Evolutionary conservation across 2,888 invertebrate genomes (phyloP), one percentile per base, ranked within the genome.

Genomic region (Drosophila planitibia): DNA sequence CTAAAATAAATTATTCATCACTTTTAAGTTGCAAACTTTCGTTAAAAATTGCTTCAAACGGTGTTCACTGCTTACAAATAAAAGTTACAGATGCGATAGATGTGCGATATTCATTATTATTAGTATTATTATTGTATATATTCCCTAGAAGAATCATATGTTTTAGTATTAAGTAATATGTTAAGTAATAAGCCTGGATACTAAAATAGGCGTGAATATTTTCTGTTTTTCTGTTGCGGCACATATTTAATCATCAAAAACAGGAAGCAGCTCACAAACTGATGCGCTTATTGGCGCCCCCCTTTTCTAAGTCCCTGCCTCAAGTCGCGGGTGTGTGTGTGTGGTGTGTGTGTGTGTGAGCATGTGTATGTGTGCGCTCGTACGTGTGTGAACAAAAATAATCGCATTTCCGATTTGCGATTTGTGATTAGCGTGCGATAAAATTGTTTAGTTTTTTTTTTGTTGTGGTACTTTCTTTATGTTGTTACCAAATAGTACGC

Each of bases 341-440:
- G 25, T 22, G 22, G 22, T 22, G 25, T 25, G 25, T 25, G 37
- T 51, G 33, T 44, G 57, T 64, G 62, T 47, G 57, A 57, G 52
- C 47, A 52, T 69, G 59, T 83, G 74, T 81, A 25, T 75, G 16
- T 32, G 14, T 49, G 28, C 53, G 62, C 69, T 57, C 57, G 30
- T 70, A 70, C 58, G 62, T 75, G 70, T 85, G 75, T 82, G 68
- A 68, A 71, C 75, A 80, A 77, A 79, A 90, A 82, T 90, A 90
- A 90, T 90, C 89, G 85, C 82, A 91, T 89, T 90, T 89, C 91
- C 89, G 87, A 82, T 90, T 88, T 84, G 87, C 81, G 88, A 85
- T 79, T 81, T 83, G 89, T 86, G 89, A 89, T 91, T 89, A 91
- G 89, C 87, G 72, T 73, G 76, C 86, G 86, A 86, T 83, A 88